Percentiles rank a stretch among this genome's conserved stretches.
Evolutionary conservation across 2,888 invertebrate genomes (phyloP).

Genomic region (Agriopis marginaria): DNA sequence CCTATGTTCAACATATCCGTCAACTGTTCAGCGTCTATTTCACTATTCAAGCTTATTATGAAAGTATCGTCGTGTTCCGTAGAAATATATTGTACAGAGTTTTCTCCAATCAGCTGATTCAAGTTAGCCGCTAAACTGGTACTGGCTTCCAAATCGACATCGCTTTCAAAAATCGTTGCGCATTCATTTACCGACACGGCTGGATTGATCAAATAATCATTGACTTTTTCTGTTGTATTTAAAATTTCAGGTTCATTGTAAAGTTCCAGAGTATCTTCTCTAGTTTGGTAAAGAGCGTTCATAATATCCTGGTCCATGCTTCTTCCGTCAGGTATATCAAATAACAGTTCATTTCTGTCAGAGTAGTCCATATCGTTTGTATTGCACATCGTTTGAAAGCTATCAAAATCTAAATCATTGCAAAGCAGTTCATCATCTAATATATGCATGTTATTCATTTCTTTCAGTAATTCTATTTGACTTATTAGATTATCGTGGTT

Average conservation of each 20-base stretch:
- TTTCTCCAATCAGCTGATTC: slow-evolving; percentile 80
- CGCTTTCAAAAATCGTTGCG: slow-evolving; percentile 80
- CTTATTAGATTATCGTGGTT: slow-evolving; percentile 67
- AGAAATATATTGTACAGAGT: slow-evolving; percentile 79
- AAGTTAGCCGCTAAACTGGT: slow-evolving; percentile 78
- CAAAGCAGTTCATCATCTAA: slow-evolving; percentile 77
- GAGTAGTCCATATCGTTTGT: slow-evolving; percentile 62
- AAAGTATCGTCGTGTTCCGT: slow-evolving; percentile 82
- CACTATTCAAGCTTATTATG: slow-evolving; percentile 79
- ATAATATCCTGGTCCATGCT: slow-evolving; percentile 63
- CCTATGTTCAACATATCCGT: slow-evolving; percentile 80
- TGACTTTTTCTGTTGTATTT: slow-evolving; percentile 50
- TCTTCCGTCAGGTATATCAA: slow-evolving; percentile 67
- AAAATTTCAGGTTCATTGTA: slow-evolving; percentile 62
- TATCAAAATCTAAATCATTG: slow-evolving; percentile 78
- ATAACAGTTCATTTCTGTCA: slow-evolving; percentile 64
- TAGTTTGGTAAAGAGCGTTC: slow-evolving; percentile 70
- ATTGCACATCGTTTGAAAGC: slow-evolving; percentile 73
- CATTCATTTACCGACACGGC: slow-evolving; percentile 73
- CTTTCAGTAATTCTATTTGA: slow-evolving; percentile 77
- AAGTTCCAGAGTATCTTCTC: slow-evolving; percentile 70
- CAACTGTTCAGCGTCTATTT: slow-evolving; percentile 78
- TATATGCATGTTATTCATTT: slow-evolving; percentile 77
- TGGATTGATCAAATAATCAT: slow-evolving; percentile 50
- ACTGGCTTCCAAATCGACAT: slow-evolving; percentile 80